Base-by-base conservation (phyloP, 2,113 vertebrate genomes). In the Urocitellus parryii region DNA sequence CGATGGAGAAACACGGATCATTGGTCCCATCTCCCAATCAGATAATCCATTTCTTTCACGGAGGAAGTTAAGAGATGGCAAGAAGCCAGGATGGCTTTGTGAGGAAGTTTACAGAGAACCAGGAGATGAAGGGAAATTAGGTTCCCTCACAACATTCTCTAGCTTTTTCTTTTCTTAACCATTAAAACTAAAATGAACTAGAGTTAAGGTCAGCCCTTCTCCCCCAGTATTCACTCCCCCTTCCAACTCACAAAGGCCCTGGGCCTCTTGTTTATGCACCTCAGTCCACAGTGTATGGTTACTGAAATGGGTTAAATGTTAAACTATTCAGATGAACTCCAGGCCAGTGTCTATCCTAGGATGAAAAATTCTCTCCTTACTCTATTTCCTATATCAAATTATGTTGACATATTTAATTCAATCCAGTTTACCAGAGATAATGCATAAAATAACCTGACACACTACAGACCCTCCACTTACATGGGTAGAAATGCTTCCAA, bases 371-470 rank as follows among this genome's bases (percentile, higher is more conserved):
- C 2, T 61, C 63, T 74, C 42, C 42, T 65, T 48, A 25, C 11
- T 87, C n/a, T 80, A 37, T 83, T 88, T 89, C 80, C 5, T 81
- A 12, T 45, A 80, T 79, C 37, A 58, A 77, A 77, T 67, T 70
- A 61, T 48, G 12, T 25, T 17, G 61, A 53, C 25, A 9, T 63
- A 16, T 24, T 12, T 61, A 76, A 84, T 67, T 92, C 72, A 37
- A 17, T 14, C 37, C 6, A 34, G 32, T 24, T 90, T 77, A 63
- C 6, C 2, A 37, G 45, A 92, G 39, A 84, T 48, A 56, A 78
- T 17, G 17, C 32, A 27, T 42, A 22, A 63, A 70, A 86, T 8
- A 78, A 29, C 20, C 48, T 27, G 51, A 48, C 4, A 34, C 8
- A n/a, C 45, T 32, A 61, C 1, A 68, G 58, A 85, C 12, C 14